Evolutionary conservation across 2,797 vertebrate genomes (phyloP), one percentile per base, ranked within the genome.

Genomic region (Tragopan temminckii): DNA sequence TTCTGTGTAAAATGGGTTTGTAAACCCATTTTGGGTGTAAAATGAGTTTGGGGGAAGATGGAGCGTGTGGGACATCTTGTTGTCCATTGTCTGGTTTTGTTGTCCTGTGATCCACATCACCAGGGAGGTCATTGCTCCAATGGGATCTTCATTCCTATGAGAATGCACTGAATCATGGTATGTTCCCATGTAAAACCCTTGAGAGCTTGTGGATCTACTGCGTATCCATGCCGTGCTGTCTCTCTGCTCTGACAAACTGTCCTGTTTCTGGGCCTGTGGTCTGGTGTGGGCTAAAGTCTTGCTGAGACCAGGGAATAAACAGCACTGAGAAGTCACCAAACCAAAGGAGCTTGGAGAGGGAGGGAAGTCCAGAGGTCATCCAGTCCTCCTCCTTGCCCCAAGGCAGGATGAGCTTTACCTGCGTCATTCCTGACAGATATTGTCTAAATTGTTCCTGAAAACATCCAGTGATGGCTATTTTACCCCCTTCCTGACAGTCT

Each of bases 391-490:
- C 43, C 58, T 68, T 8, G 69, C 83, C 77, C 19, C 0, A 0
- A 70, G 85, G 86, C 77, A 7, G 86, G 74, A 84, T 88, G 89
- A 92, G 74, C 53, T 75, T 64, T 75, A 66, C 69, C 86, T 43
- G 20, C 5, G 4, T 90, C 77, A 92, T 68, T 84, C 58, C 88
- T 14, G 48, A 38, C 59, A 62, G 81, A 89, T 78, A 25, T 5
- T 61, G 77, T 78, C 58, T 15, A 19, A 88, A 79, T 27, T 42
- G 76, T 92, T 90, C 89, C 94, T 75, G 67, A 76, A 95, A 92
- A 55, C 55, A 68, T 35, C n/a, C 66, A 15, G 11, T 5, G 13
- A 42, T 19, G 29, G 57, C 68, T 84, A 23, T 70, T 76, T 69
- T n/a, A 9, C 24, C 85, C 62, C 55, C 36, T 75, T 90, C 78